These are phyloP conservation scores for Myopa testacea DNA, from an alignment of 2,888 invertebrate genomes.

Conservation along the genomic window DNA sequence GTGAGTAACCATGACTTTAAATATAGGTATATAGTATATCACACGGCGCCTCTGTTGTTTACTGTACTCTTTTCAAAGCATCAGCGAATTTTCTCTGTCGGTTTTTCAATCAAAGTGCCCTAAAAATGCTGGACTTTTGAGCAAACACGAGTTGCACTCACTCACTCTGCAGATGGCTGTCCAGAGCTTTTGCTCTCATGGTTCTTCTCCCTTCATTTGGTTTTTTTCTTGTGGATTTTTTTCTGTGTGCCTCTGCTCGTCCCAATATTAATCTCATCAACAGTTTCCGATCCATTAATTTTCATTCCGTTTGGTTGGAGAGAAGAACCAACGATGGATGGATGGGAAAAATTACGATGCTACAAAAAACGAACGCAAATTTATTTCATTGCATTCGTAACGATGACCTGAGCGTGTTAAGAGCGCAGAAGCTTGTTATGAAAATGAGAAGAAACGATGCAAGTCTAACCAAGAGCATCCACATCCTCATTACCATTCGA, in stretches of 20 bases:
- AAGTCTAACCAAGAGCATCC: not conserved
- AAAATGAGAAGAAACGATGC: not conserved
- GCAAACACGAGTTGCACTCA: too few relatives aligned
- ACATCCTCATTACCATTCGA: not conserved
- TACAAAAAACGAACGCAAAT: too few relatives aligned
- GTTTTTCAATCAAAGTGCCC: too few relatives aligned
- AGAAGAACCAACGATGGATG: not conserved
- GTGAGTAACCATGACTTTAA: too few relatives aligned
- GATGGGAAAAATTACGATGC: not conserved
- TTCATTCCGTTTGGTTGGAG: conserved; percentile 42
- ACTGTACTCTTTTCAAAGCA: too few relatives aligned
- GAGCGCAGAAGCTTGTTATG: not conserved
- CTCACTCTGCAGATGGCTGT: too few relatives aligned
- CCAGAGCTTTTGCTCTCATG: too few relatives aligned
- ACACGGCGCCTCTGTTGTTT: too few relatives aligned
- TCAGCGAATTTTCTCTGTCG: too few relatives aligned
- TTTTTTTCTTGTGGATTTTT: not conserved
- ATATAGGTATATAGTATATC: too few relatives aligned
- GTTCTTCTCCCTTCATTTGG: too few relatives aligned
- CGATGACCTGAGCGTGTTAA: not conserved
- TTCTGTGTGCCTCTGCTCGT: not conserved
- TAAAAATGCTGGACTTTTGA: too few relatives aligned
- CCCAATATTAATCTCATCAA: conserved; percentile 58
- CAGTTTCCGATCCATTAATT: conserved; percentile 63
- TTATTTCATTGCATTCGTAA: not conserved